These are phyloP conservation scores for Galeruca laticollis DNA, from an alignment of 2,888 invertebrate genomes.

Conservation along the genomic window DNA sequence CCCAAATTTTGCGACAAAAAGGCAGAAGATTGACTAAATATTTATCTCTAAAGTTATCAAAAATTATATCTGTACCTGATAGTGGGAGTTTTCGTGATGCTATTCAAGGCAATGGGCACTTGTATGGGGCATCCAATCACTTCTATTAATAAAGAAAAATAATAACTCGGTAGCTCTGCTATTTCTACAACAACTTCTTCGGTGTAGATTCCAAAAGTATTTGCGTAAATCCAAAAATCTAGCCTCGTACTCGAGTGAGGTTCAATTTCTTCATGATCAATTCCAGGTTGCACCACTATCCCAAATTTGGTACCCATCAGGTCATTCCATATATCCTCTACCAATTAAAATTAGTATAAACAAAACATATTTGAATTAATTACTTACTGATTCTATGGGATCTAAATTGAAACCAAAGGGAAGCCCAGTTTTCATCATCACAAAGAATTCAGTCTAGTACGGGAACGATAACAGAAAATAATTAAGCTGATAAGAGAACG, in stretches of 20 bases:
- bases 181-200: slow-evolving; percentile 65
- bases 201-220: slow-evolving; percentile 67
- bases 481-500: too few relatives aligned
- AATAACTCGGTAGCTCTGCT: slow-evolving; percentile 60
- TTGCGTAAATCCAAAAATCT: slow-evolving; percentile 64
- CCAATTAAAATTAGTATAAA: slow-evolving; percentile 18
- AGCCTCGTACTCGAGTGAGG: slow-evolving; percentile 55
- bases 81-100: slow-evolving; percentile 54
- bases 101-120: slow-evolving; percentile 62
- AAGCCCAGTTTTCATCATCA: too few relatives aligned
- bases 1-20: too few relatives aligned
- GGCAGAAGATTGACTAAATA: too few relatives aligned
- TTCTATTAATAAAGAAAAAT: slow-evolving; percentile 61
- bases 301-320: slow-evolving; percentile 57
- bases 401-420: too few relatives aligned
- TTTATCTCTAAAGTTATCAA: too few relatives aligned
- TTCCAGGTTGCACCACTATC: slow-evolving; percentile 60
- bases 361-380: slow-evolving; percentile 16
- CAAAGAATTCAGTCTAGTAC: too few relatives aligned
- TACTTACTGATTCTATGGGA: too few relatives aligned
- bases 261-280: slow-evolving; percentile 52
- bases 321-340: slow-evolving; percentile 57
- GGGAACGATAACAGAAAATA: too few relatives aligned
- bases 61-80: slow-evolving; percentile 53
- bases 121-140: slow-evolving; percentile 63